Evolutionary conservation across 2,113 vertebrate genomes (phyloP).

Genomic region (human (Homo sapiens)): GRCh38 chr19:57351501-57352000

Average conservation of each 20-base stretch:
- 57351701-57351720: background rate
- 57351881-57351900: background rate
- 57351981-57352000: background rate
- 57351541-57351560: background rate
- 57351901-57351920: background rate
- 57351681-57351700: background rate
- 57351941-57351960: background rate
- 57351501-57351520: background rate
- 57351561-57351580: background rate
- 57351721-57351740: background rate
- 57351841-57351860: background rate
- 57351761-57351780: background rate
- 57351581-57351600: background rate
- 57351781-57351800: background rate
- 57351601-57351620: background rate
- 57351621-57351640: background rate
- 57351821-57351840: background rate
- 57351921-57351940: background rate
- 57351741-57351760: background rate
- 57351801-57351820: too few relatives aligned
- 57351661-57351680: background rate
- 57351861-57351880: too few relatives aligned
- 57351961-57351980: background rate
- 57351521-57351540: background rate
- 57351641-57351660: rapidly evolving